phyloP scores from a whole-genome alignment of 2,888 invertebrate species.

The Microctonus brassicae region DNA sequence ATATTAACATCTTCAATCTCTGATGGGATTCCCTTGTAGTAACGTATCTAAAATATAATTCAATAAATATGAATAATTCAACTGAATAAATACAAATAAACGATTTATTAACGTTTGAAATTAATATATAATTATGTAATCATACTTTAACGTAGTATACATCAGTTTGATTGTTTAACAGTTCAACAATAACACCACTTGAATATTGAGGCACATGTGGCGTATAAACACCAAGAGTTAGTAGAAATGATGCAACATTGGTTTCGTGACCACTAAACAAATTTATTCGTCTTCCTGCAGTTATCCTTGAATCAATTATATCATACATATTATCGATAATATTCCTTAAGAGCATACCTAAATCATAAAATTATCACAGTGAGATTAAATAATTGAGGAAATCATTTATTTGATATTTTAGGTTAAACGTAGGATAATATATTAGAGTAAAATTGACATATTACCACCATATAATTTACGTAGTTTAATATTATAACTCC shows the following conservation, averaged over 20 bases:
- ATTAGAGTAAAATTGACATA: constrained; percentile 5
- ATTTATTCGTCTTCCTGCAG: constrained; percentile 68
- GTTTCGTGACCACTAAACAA: constrained; percentile 77
- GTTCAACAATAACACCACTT: constrained; percentile 72
- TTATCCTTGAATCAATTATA: constrained; percentile 53
- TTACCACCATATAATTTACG: constrained; percentile 37
- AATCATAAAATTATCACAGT: background rate
- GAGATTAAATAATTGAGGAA: too few species aligned
- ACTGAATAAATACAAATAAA: constrained; percentile 10
- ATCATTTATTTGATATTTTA: too few species aligned
- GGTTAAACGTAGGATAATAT: too few species aligned
- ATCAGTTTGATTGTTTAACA: constrained; percentile 61
- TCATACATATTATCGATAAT: constrained; percentile 71
- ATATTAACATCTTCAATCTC: constrained; percentile 67
- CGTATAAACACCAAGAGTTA: constrained; percentile 72
- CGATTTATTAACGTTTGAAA: background rate
- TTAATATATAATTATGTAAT: constrained; percentile 47
- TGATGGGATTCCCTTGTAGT: constrained; percentile 69
- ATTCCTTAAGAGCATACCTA: constrained; percentile 72
- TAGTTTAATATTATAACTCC: constrained; percentile 34
- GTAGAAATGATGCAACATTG: constrained; percentile 75
- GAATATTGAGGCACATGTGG: constrained; percentile 75
- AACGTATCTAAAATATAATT: constrained; percentile 70
- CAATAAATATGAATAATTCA: constrained; percentile 9
- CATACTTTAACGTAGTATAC: constrained; percentile 71